Evolutionary conservation across 2,113 vertebrate genomes (phyloP), one percentile per base, ranked within the genome.

Genomic region (Ursus arctos): DNA sequence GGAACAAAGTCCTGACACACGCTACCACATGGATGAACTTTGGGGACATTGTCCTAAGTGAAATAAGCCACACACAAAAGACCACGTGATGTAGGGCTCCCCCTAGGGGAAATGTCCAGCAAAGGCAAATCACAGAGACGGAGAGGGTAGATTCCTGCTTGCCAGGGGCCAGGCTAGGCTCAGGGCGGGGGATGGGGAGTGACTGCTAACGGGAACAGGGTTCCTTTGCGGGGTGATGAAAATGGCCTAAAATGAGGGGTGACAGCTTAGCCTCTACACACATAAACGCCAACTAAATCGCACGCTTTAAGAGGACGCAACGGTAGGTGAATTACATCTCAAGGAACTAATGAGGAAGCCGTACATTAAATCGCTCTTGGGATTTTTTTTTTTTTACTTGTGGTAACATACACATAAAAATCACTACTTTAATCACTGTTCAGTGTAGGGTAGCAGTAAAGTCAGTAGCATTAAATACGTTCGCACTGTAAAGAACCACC

Each of bases 101-200:
- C 18, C 24, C 36, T 4, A 6, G 1, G 5, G 9, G 49, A 55
- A 87, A 49, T 36, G n/a, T 6, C 19, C 19, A 36, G 84, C 9
- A 18, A 0, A 15, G 28, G 10, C 2, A 33, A 3, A 21, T 21
- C 0, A 28, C 1, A 26, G 79, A 31, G 4, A 40, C 4, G 12
- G 57, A 28, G 22, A 16, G 85, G 13, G 31, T 0, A n/a, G 24
- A 47, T 19, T 16, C 4, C 51, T 0, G 13, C 21, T 0, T 88
- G 47, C 28, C 13, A 36, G 85, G 33, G 36, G 4, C 22, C 10
- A 18, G 21, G 53, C 4, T 22, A n/a, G 28, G 21, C 43, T 43
- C 43, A 1, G 43, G 43, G 43, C 43, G 57, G 55, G 36, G 43
- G 28, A 69, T 3, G 15, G 31, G 15, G 47, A 72, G 8, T 61